Evolutionary conservation across 1,140 invertebrate species (phyloP), one percentile per base, ranked within the genome.

Genomic region (Brachionus angularis): DNA sequence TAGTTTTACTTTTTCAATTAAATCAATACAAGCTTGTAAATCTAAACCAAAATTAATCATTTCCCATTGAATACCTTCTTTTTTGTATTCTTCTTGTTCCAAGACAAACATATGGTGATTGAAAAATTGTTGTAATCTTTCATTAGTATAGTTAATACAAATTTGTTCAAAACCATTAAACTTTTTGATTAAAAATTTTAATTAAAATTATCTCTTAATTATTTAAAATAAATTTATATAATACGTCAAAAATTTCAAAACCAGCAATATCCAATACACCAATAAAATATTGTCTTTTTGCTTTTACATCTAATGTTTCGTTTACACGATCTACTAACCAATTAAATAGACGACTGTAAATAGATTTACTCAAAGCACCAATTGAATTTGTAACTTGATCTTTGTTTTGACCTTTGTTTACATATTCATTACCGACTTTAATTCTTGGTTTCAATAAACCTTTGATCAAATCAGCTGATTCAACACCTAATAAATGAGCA

Each of bases 71-170:
- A 97, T 97, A 81, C 92, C 93, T 85, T 98, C 95, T 77, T 89
- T 87, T 81, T 93, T 90, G 86, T 98, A 98, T 81, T 97, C 95
- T 86, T 98, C 96, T 89, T 98, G 96, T 85, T 98, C 96, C 81
- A 98, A 87, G 76, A 98, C 93, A 85, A 98, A 98, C 95, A 98
- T 98, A 86, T 98, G 96, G 84, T 98, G 96, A 86, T 98, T 98
- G 91, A 98, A 98, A 88, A 98, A 98, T 84, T 98, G 96, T 85
- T 98, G 95, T 76, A 98, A 87, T 84, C 96, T 94, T 87, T 98
- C 95, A 84, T 98, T 98, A 83, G 96, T 97, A 86, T 96, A 98
- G 88, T 98, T 98, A 88, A 98, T 98, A 86, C 95, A 98, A 81
- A 98, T 87, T 85, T 98, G 96, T 86, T 98, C 95, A 87, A 98